Base-by-base conservation (phyloP, 2,113 vertebrate species). In the Hyperopisus bebe region DNA sequence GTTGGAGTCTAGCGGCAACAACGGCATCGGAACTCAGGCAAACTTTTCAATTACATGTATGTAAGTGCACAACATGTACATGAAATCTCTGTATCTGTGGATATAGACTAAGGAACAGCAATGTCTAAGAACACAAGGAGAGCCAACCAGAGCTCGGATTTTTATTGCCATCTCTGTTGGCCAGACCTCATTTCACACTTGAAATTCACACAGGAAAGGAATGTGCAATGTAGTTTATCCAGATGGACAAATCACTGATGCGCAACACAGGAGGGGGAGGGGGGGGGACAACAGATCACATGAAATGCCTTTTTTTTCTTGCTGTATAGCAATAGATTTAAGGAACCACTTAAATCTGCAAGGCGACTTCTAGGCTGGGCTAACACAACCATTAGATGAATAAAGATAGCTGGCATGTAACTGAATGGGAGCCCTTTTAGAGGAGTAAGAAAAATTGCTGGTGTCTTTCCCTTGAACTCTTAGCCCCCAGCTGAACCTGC, bases 401-500 rank as follows among this genome's bases (percentile, higher is more conserved):
- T 80, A 89, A 91, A 88, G 62, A 55, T 58, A 50, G 70, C 77
- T 84, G 89, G 91, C 92, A 93, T 85, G 91, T 91, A 91, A 92
- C 84, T 21, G 90, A 92, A 92, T 48, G 82, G 91, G 82, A 92
- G 90, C 5, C 66, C 6, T 90, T 89, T 66, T 91, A 91, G 90
- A 74, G 88, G 80, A 90, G 89, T 90, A 93, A 94, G 92, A 94
- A 93, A 92, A 94, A 94, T 93, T 87, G 91, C 91, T 92, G 85
- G 80, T 93, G 90, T 92, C 88, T 91, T 87, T 94, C 92, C 92
- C 94, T 94, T 92, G 93, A 93, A 95, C 93, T 93, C 87, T 80
- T 91, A 93, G 92, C 94, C 95, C 91, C 94, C 85, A 90, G 91
- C 47, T 95, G 95, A 95, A 95, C 94, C 93, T 92, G 90, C 80